Conservation (phyloP, 2,797 vertebrate species). For the Phalloptychus januarius region DNA sequence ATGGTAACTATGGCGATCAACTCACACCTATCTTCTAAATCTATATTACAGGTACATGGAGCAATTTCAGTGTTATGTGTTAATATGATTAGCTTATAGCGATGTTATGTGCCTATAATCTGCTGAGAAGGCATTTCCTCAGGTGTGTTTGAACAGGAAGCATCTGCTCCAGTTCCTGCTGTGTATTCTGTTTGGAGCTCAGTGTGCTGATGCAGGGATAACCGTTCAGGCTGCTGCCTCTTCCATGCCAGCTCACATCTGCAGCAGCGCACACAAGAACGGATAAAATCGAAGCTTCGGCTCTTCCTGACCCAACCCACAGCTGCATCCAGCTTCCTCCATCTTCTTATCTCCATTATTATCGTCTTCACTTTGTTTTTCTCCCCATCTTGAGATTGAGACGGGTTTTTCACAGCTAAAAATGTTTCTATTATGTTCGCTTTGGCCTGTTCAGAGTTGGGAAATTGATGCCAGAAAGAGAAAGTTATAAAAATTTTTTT, state of each 20-base stretch:
- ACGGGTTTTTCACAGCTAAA: neutral
- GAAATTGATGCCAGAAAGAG: constrained; percentile 62
- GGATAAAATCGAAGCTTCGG: constrained; percentile 19
- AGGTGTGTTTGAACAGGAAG: constrained; percentile 11
- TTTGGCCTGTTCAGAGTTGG: constrained; percentile 29
- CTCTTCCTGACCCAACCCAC: constrained; percentile 17
- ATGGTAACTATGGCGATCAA: constrained; percentile 65
- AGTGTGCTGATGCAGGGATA: constrained; percentile 40
- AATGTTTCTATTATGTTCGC: neutral
- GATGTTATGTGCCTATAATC: constrained; percentile 38
- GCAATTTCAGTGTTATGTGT: neutral
- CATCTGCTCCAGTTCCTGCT: constrained; percentile 21
- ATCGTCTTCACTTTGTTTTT: constrained; percentile 3
- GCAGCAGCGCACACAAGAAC: constrained; percentile 3
- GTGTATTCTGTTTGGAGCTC: constrained; percentile 33
- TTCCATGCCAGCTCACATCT: constrained; percentile 38
- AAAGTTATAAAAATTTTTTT: constrained; percentile 61
- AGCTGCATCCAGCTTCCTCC: constrained; percentile 19
- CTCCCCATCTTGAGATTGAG: neutral
- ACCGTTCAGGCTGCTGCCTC: constrained; percentile 35
- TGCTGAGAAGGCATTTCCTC: constrained; percentile 41
- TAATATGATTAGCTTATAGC: constrained; percentile 1
- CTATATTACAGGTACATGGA: neutral
- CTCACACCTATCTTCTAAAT: constrained; percentile 29
- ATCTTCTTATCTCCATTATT: constrained; percentile 6